phyloP scores from a whole-genome alignment of 2,888 invertebrate genomes.

The Teleiodes luculella region DNA sequence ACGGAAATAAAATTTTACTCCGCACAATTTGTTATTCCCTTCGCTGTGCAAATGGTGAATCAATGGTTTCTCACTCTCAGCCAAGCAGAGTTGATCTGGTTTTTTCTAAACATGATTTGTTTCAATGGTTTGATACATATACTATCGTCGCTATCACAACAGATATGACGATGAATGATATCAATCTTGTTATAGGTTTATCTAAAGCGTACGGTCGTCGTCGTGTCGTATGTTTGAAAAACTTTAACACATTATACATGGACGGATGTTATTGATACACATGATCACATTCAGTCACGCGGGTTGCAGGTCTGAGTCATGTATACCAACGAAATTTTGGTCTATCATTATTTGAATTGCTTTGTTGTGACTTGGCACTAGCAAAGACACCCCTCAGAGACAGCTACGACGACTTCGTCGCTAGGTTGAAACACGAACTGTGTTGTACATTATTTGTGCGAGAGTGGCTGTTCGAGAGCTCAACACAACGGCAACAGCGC shows the following conservation, averaged over 20 bases:
- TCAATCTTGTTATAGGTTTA: neutral
- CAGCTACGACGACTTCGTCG: constrained; percentile 25
- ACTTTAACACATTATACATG: neutral
- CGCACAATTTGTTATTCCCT: constrained; percentile 25
- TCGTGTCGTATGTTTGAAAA: neutral
- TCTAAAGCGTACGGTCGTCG: neutral
- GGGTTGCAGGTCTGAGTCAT: neutral
- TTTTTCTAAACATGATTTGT: constrained; percentile 4
- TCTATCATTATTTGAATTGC: neutral
- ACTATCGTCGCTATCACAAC: neutral
- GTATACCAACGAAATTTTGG: neutral
- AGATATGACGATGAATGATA: neutral
- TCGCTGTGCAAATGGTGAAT: neutral
- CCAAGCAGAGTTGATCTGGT: neutral
- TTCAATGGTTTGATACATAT: neutral
- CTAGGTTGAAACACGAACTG: constrained; percentile 22
- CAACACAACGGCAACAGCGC: constrained; percentile 17
- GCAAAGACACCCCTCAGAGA: constrained; percentile 11
- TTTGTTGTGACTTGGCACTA: neutral
- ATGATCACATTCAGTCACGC: neutral
- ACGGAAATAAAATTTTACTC: constrained; percentile 32
- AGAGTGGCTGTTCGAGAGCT: constrained; percentile 20
- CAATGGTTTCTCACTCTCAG: neutral
- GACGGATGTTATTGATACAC: neutral
- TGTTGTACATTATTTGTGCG: constrained; percentile 23